phyloP scores from a whole-genome alignment of 2,888 invertebrate genomes.

The Drosophila anceps region DNA sequence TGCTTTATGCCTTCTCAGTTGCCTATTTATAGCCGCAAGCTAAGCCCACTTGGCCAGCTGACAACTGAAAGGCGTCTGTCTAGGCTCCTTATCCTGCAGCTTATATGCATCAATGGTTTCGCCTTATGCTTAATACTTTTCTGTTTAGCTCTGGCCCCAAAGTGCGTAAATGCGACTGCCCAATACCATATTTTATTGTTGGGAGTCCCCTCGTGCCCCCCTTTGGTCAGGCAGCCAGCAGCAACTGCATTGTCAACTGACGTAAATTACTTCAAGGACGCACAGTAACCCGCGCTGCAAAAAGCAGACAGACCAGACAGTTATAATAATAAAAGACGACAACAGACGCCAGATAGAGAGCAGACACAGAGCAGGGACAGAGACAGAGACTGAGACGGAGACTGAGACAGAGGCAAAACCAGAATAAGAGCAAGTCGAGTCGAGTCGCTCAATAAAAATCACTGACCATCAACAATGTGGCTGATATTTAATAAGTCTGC shows the following conservation, averaged over 20 bases:
- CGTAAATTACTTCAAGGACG: constrained; percentile 81
- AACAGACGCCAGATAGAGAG: constrained; percentile 23
- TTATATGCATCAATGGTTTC: constrained; percentile 31
- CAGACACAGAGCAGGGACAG: not conserved
- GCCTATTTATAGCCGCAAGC: constrained; percentile 23
- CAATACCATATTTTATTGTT: not conserved
- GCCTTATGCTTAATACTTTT: not conserved
- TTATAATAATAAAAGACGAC: constrained; percentile 61
- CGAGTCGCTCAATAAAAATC: constrained; percentile 71
- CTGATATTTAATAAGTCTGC: constrained; percentile 77
- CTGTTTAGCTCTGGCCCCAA: constrained; percentile 4
- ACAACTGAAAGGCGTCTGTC: constrained; percentile 24
- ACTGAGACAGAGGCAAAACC: constrained; percentile 4
- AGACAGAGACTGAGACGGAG: not conserved
- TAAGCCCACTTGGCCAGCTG: constrained; percentile 14
- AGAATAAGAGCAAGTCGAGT: constrained; percentile 33
- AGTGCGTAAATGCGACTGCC: constrained; percentile 32
- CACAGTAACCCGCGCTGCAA: constrained; percentile 60
- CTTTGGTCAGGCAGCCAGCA: not conserved
- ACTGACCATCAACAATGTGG: constrained; percentile 79
- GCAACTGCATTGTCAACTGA: constrained; percentile 55
- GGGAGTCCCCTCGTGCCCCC: not conserved
- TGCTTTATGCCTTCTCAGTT: not conserved
- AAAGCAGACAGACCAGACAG: constrained; percentile 57
- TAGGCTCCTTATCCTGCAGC: constrained; percentile 38